phyloP scores from a whole-genome alignment of 2,888 invertebrate species.

The Plutella xylostella region DNA sequence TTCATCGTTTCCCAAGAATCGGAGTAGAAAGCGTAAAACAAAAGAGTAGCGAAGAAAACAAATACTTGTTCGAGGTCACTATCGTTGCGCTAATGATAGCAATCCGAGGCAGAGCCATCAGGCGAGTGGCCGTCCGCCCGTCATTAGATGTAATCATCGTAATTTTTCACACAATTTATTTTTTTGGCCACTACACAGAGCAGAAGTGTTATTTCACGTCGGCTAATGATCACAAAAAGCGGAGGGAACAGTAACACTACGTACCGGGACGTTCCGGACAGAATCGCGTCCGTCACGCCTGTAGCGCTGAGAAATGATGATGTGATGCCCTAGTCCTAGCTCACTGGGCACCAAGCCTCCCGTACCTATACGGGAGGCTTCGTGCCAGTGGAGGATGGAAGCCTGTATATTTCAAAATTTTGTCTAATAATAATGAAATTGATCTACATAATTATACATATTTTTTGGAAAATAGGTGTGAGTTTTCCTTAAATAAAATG shows the following conservation, averaged over 20 bases:
- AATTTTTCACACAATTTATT: conserved; percentile 69
- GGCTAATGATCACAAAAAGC: conserved; percentile 63
- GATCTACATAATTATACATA: too few relatives aligned
- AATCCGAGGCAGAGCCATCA: conserved; percentile 56
- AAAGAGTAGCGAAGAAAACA: conserved; percentile 41
- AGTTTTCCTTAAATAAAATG: too few relatives aligned
- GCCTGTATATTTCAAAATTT: too few relatives aligned
- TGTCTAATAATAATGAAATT: too few relatives aligned
- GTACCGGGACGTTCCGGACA: not conserved
- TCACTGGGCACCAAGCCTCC: too few relatives aligned
- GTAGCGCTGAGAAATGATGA: too few relatives aligned
- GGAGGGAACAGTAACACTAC: conserved; percentile 5
- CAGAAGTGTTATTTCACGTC: conserved; percentile 30
- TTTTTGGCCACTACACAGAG: conserved; percentile 41
- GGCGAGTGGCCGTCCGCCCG: conserved; percentile 44
- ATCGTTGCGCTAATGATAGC: conserved; percentile 64
- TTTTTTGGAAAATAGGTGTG: too few relatives aligned
- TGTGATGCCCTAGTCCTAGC: too few relatives aligned
- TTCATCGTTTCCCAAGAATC: too few relatives aligned
- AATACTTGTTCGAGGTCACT: conserved; percentile 53
- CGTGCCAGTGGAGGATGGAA: too few relatives aligned
- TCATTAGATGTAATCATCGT: conserved; percentile 67
- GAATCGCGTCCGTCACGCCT: too few relatives aligned
- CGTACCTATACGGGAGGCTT: too few relatives aligned
- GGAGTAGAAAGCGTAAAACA: conserved; percentile 13